Conservation (phyloP, 2,797 vertebrate species). For the Takifugu ocellatus region DNA sequence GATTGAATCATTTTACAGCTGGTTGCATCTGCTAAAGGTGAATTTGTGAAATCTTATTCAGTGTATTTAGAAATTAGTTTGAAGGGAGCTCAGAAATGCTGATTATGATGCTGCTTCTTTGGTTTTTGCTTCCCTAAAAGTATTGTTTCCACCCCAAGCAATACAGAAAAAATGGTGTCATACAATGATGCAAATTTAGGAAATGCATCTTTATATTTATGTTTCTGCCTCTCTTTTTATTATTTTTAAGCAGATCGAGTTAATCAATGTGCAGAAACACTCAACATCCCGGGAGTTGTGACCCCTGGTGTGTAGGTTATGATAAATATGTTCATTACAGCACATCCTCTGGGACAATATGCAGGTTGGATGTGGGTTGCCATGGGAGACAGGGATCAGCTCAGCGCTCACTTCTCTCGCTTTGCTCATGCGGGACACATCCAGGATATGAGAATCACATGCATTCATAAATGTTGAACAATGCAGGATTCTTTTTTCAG, state of each 20-base stretch:
- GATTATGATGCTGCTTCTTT: too few species aligned
- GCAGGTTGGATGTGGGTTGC: slow-evolving; percentile 20
- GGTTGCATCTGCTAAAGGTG: slow-evolving; percentile 39
- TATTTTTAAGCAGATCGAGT: slow-evolving; percentile 8
- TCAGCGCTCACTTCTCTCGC: slow-evolving; percentile 28
- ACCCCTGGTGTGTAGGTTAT: slow-evolving; percentile 7
- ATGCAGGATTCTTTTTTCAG: too few species aligned
- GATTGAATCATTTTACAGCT: slow-evolving; percentile 45
- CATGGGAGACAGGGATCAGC: slow-evolving; percentile 32
- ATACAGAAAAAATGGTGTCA: background rate
- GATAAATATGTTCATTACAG: too few species aligned
- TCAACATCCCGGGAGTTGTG: slow-evolving; percentile 23
- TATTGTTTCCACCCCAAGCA: too few species aligned
- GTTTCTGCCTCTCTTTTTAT: too few species aligned
- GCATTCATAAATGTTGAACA: too few species aligned
- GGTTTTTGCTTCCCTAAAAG: too few species aligned
- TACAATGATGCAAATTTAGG: background rate
- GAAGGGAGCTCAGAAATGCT: too few species aligned
- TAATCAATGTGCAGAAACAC: slow-evolving; percentile 23
- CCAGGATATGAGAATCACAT: too few species aligned
- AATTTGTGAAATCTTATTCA: slow-evolving; percentile 22
- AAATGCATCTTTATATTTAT: too few species aligned
- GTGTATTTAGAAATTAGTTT: slow-evolving; percentile 13
- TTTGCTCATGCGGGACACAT: slow-evolving; percentile 16
- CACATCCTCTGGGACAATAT: too few species aligned